Evolutionary conservation across 2,888 invertebrate genomes (phyloP), one percentile per base, ranked within the genome.

Genomic region (Petrolisthes cinctipes): DNA sequence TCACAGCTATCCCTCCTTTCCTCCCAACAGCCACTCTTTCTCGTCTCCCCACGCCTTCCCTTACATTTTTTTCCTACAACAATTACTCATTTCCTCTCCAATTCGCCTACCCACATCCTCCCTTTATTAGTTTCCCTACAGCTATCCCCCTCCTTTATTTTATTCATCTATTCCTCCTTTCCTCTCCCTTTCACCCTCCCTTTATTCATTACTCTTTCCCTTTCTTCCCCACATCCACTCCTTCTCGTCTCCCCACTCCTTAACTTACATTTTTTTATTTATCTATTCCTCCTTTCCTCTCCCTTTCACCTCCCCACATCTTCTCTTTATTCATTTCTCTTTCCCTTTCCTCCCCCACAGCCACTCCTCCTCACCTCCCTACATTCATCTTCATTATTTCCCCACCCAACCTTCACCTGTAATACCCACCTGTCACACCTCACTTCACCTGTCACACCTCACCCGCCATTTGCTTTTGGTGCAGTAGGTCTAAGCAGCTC

Each of bases 141-240:
- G 23, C 83, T 83, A 53, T 83, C 54, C 54, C 83, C 54, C 73
- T 83, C 83, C 73, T 73, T 73, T 56, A 73, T 23, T 83, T 73
- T 83, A n/a, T 75, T 54, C 56, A 71, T 73, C 56, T 73, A 71
- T 83, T 54, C 73, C 73, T 83, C 73, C 56, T 56, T 73, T 51
- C 68, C 68, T 68, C 68, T 82, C 20, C 51, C 83, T 83, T 73
- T 83, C 75, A 56, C 83, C 54, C 73, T 83, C 83, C 73, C 73
- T 73, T 56, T 83, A n/a, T 75, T 54, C 56, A 71, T 73, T 73
- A 71, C 71, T 54, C 73, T 54, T 83, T 37, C 66, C 73, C 56
- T 56, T 73, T 51, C 68, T 51, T 68, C 54, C 57, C 17, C 66
- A 20, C 57, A 14, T n/a, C 20, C 57, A 20, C 66, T 57, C 61